Percentiles rank a stretch among this genome's conserved stretches.
phyloP scores from a whole-genome alignment of 92 coral and sea anemone genomes.

The Zoanthus gigantus region DNA sequence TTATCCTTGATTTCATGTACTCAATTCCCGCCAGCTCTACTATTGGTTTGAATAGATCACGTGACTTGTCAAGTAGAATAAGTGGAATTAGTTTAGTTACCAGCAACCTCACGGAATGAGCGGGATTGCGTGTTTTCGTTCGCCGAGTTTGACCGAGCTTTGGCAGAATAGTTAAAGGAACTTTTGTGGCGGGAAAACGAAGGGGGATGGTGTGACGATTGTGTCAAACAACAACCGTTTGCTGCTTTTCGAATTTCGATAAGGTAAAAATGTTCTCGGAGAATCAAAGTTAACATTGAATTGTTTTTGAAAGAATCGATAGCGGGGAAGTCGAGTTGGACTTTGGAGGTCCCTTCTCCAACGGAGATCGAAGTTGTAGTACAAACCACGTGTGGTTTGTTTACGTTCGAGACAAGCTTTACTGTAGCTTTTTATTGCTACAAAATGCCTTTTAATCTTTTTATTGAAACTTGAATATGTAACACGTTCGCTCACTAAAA shows the following conservation, averaged over 20 bases:
- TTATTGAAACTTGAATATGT: background rate
- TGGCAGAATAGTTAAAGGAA: constrained; percentile 49
- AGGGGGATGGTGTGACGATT: constrained; percentile 79
- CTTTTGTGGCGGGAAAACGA: constrained; percentile 86
- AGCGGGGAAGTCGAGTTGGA: constrained; percentile 12
- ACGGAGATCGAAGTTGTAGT: constrained; percentile 48
- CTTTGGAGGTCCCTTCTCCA: constrained; percentile 28
- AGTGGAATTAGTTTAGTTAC: constrained; percentile 53
- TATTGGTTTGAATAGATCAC: constrained; percentile 41
- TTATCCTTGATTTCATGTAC: constrained; percentile 13
- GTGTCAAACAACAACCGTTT: constrained; percentile 36
- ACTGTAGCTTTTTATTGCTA: constrained; percentile 12
- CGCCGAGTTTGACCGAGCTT: constrained; percentile 57
- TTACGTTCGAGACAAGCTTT: constrained; percentile 77
- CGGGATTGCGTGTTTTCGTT: constrained; percentile 56
- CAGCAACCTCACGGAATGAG: constrained; percentile 55
- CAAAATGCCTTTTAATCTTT: background rate
- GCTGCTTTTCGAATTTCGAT: constrained; percentile 16
- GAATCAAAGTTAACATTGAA: background rate
- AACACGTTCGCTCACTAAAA: background rate
- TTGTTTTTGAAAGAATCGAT: constrained; percentile 17
- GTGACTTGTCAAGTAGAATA: constrained; percentile 45
- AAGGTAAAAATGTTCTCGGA: constrained; percentile 28
- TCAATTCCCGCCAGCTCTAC: constrained; percentile 53
- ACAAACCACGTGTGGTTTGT: constrained; percentile 93